Evolutionary conservation across 2,113 vertebrate species (phyloP).

Genomic region (Gymnobelideus leadbeateri): DNA sequence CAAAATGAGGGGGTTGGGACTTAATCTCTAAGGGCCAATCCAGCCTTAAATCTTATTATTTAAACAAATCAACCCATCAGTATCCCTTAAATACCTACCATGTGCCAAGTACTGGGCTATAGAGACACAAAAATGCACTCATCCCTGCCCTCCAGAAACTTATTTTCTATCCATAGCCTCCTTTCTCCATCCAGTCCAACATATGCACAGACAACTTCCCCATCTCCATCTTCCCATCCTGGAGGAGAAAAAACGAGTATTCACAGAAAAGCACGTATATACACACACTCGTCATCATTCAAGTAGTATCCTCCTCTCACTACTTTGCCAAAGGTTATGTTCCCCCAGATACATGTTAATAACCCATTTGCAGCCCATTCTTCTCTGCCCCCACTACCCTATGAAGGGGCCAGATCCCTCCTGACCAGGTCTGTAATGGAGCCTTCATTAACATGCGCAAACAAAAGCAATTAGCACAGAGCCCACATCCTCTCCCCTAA

Average conservation of each 20-base stretch:
- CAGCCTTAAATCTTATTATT: not conserved
- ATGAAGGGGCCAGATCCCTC: not conserved
- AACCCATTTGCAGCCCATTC: not conserved
- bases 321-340: not conserved
- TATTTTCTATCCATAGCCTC: not conserved
- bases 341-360: not conserved
- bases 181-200: not conserved
- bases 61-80: not conserved
- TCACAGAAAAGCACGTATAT: not conserved
- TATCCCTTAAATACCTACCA: not conserved
- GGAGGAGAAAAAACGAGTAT: too few relatives aligned
- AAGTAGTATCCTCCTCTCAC: not conserved
- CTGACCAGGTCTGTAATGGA: not conserved
- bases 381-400: not conserved
- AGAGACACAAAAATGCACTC: not conserved
- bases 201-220: not conserved
- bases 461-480: slow-evolving; percentile 30
- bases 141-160: not conserved
- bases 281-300: not conserved
- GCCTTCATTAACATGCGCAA: not conserved
- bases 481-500: slow-evolving; percentile 1
- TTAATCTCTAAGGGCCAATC: not conserved
- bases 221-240: too few relatives aligned
- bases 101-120: not conserved
- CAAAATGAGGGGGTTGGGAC: not conserved